Evolutionary conservation across 2,797 vertebrate species (phyloP), one percentile per base, ranked within the genome.

Genomic region (Steatocranus sp.): DNA sequence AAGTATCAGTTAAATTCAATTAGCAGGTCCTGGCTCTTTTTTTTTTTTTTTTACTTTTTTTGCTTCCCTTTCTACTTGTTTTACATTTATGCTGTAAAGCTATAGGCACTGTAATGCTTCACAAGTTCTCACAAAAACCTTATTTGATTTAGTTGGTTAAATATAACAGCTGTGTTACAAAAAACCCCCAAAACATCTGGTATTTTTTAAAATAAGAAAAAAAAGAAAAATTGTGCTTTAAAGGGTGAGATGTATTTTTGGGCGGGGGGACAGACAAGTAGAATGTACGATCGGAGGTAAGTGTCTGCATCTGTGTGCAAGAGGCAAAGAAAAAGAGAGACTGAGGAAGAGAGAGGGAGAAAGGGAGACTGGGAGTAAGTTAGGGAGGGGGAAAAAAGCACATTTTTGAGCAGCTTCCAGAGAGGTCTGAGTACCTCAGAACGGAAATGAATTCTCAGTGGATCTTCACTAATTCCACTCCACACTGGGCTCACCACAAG

Each of bases 381-480:
- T 23, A 78, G 80, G 73, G 61, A 48, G 23, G 6, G 61, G 36
- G 50, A 70, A 79, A 17, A 81, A 54, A 82, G 61, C 79, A 85
- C 86, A 92, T 92, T 86, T 87, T 90, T 95, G 90, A 91, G 61
- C 75, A 36, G 77, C 76, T 82, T 92, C 93, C 93, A 95, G 79
- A 81, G 54, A 91, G 50, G 83, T 87, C 82, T 88, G 51, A 84
- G 88, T 91, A 94, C 91, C 87, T 87, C 90, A 43, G 79, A 91
- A 89, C 83, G 87, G 93, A 94, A 94, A 93, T 91, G 48, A 92
- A 88, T 79, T 94, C 93, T 92, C 94, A 50, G 91, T 90, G 91
- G 90, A 94, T 80, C 66, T 84, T 91, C 73, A 58, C 58, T 91
- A 85, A 87, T 85, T 77, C 34, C n/a, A 83, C 80, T 89, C 68